These are phyloP conservation scores for Phocides pigmalion DNA, from an alignment of 1,140 invertebrate species.

Conservation along the genomic window DNA sequence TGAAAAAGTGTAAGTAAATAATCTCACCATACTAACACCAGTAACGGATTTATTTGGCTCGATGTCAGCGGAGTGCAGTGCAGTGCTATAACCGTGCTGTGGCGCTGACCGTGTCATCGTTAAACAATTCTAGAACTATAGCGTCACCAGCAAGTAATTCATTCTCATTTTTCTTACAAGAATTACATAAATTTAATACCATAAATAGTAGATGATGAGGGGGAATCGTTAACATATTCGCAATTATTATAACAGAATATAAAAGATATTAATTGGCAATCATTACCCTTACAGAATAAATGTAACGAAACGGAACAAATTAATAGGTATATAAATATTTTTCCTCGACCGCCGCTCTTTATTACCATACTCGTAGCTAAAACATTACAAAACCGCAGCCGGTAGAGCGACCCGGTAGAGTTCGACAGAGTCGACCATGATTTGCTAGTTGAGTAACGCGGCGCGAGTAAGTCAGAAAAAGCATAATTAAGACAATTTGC, in stretches of 20 bases:
- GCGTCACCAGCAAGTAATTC: too few relatives aligned
- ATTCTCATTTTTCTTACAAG: too few relatives aligned
- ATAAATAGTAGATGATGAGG: too few relatives aligned
- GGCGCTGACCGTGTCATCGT: too few relatives aligned
- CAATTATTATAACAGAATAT: neutral
- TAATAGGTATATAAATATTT: neutral
- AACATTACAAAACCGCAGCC: neutral
- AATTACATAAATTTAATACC: too few relatives aligned
- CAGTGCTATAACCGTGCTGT: too few relatives aligned
- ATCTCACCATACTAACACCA: too few relatives aligned
- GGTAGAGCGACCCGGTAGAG: constrained; percentile 5
- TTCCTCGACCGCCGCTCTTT: neutral
- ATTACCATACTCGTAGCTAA: constrained; percentile 1
- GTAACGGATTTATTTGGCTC: too few relatives aligned
- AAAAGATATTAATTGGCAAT: neutral
- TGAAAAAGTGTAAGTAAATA: too few relatives aligned
- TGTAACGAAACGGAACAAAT: neutral
- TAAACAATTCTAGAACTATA: too few relatives aligned
- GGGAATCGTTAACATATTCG: neutral
- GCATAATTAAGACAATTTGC: constrained; percentile 47
- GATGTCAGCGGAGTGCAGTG: too few relatives aligned
- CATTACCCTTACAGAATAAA: neutral
- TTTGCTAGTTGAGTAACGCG: constrained; percentile 27
- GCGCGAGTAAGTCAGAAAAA: constrained; percentile 29
- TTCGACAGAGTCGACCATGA: constrained; percentile 12